Conservation (phyloP, 2,797 vertebrate species). For the Aplochiton taeniatus region DNA sequence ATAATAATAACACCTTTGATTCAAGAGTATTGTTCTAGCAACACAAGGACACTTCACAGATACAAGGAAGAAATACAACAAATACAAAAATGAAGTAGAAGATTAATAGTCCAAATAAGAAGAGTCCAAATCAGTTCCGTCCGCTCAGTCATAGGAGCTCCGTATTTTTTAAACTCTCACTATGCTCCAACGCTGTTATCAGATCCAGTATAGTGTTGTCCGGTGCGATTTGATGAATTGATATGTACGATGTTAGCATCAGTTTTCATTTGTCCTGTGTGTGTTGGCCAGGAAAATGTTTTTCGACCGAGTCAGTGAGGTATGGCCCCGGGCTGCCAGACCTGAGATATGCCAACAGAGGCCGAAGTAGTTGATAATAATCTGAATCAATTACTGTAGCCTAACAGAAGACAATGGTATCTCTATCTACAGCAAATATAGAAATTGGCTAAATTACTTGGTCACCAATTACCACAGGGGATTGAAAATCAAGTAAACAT, state of each 20-base stretch:
- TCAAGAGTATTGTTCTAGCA: too few relatives aligned
- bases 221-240: neutral
- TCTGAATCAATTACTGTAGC: neutral
- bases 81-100: too few relatives aligned
- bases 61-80: too few relatives aligned
- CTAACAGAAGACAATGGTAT: neutral
- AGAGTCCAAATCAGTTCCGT: too few relatives aligned
- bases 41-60: too few relatives aligned
- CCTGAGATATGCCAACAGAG: neutral
- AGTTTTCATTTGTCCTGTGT: neutral
- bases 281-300: neutral
- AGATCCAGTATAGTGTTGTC: neutral
- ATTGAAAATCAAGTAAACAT: too few relatives aligned
- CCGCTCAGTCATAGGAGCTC: too few relatives aligned
- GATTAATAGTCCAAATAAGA: too few relatives aligned
- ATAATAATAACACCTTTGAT: too few relatives aligned
- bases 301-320: neutral
- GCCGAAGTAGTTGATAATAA: neutral
- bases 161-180: too few relatives aligned
- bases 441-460: too few relatives aligned
- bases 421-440: neutral
- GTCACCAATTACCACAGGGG: too few relatives aligned
- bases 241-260: neutral
- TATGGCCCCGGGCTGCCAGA: neutral
- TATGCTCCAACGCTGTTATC: neutral